Conservation (phyloP, 1,140 invertebrate genomes). For the Meloidogyne hapla region DNA sequence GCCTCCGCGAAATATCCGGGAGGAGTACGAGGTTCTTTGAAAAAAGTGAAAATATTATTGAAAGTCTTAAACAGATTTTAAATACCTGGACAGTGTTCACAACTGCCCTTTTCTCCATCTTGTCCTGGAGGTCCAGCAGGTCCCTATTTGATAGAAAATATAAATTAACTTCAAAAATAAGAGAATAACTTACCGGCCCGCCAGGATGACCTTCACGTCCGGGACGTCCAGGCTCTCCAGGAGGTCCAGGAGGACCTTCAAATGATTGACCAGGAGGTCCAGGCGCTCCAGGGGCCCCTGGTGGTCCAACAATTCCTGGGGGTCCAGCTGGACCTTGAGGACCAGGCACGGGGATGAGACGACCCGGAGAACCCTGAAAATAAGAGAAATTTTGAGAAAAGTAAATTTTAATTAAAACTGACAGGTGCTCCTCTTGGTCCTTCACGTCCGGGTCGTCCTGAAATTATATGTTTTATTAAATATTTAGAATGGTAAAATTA, state of each 20-base stretch:
- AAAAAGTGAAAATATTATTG: background rate
- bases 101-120: constrained; percentile 58
- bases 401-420: background rate
- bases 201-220: constrained; percentile 45
- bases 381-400: background rate
- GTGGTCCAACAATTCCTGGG: constrained; percentile 9
- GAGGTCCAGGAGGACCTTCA: constrained; percentile 56
- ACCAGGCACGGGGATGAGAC: constrained; percentile 61
- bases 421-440: constrained; percentile 62
- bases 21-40: constrained; percentile 58
- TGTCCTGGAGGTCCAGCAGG: constrained; percentile 57
- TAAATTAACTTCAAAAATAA: background rate
- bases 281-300: constrained; percentile 36
- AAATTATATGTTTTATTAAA: background rate
- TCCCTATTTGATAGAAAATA: constrained; percentile 32
- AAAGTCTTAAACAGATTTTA: background rate
- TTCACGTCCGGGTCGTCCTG: constrained; percentile 59
- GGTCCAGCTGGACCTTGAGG: constrained; percentile 56
- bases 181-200: constrained; percentile 21
- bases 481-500: background rate
- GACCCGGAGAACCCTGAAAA: constrained; percentile 49
- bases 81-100: constrained; percentile 53
- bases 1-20: constrained; percentile 51
- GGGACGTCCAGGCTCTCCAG: constrained; percentile 42
- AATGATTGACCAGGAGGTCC: constrained; percentile 61